Percentiles rank a stretch among this genome's conserved stretches.
Conservation (phyloP, 2,113 vertebrate genomes). For the Cebidichthys violaceus region DNA sequence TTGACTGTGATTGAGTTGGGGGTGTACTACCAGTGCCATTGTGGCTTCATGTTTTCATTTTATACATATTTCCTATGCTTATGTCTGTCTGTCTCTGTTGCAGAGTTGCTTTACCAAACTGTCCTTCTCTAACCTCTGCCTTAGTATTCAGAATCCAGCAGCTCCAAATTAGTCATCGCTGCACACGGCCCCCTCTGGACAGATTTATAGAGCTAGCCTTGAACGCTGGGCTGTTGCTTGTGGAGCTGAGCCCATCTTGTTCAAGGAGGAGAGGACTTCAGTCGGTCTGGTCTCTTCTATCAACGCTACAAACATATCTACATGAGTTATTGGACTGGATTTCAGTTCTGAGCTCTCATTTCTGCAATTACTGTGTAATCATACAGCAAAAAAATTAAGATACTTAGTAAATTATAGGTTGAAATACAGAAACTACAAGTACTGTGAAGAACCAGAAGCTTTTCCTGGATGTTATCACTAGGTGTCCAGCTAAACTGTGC, state of each 20-base stretch:
- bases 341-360: constrained; percentile 17
- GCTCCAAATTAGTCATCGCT: constrained; percentile 72
- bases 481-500: not conserved
- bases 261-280: constrained; percentile 50
- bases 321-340: constrained; percentile 48
- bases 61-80: not conserved
- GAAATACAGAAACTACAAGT: constrained; percentile 2
- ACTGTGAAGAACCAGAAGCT: not conserved
- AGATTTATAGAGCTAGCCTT: constrained; percentile 89
- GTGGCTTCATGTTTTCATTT: too few species aligned
- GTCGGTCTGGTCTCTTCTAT: not conserved
- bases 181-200: constrained; percentile 33
- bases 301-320: constrained; percentile 35
- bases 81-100: not conserved
- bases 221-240: constrained; percentile 73
- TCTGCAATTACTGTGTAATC: constrained; percentile 1
- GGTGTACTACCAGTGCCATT: too few species aligned
- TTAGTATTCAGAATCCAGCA: constrained; percentile 57
- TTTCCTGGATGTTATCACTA: not conserved
- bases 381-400: constrained; percentile 11
- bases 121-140: constrained; percentile 66
- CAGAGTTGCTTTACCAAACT: constrained; percentile 29
- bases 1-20: too few species aligned
- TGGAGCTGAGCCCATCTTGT: constrained; percentile 67
- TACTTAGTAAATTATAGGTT: constrained; percentile 8